phyloP scores from a whole-genome alignment of 1,140 invertebrate species.

The Trachymyrmex cornetzi region DNA sequence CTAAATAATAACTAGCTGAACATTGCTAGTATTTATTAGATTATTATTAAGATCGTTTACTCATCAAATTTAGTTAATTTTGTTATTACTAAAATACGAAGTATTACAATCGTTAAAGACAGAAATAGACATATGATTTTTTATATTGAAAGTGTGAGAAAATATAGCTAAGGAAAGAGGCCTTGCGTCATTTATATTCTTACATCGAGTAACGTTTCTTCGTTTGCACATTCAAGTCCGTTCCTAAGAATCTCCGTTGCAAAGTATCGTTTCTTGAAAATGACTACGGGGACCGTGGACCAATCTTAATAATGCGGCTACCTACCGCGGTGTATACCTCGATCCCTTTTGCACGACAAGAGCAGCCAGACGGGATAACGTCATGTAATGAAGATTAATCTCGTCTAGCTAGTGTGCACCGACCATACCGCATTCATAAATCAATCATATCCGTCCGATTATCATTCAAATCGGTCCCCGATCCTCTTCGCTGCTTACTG shows the following conservation, averaged over 20 bases:
- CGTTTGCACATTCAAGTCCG: neutral
- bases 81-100: neutral
- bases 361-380: constrained; percentile 73
- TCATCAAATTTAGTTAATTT: neutral
- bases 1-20: neutral
- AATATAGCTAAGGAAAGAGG: constrained; percentile 2
- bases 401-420: constrained; percentile 69
- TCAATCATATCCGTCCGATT: constrained; percentile 82
- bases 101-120: neutral
- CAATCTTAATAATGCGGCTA: constrained; percentile 59
- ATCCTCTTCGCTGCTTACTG: constrained; percentile 50
- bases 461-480: constrained; percentile 81
- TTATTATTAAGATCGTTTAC: neutral
- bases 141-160: neutral
- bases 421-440: constrained; percentile 80
- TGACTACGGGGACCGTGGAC: constrained; percentile 46
- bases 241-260: constrained; percentile 14
- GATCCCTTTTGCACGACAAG: constrained; percentile 44
- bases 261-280: constrained; percentile 33
- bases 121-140: neutral
- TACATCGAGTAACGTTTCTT: neutral
- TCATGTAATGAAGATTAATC: constrained; percentile 85
- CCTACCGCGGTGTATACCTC: constrained; percentile 55
- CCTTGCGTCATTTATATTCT: constrained; percentile 1
- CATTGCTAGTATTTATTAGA: neutral